Base-by-base conservation (phyloP, 2,113 vertebrate species). In the Hypomesus transpacificus region DNA sequence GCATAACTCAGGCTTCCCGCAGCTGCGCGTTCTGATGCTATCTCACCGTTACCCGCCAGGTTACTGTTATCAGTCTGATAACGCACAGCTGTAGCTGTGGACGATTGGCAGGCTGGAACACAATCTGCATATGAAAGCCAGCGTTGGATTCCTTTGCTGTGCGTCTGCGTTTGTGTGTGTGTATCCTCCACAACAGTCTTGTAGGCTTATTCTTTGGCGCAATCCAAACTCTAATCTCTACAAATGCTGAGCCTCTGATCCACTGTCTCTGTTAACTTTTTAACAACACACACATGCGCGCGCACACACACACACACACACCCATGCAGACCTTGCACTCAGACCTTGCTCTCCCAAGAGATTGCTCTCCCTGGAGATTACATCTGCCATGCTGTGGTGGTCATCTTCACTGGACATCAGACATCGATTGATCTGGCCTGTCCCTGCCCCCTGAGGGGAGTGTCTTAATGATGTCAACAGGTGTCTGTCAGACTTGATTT, bases 1-100 rank as follows among this genome's bases (percentile, higher is more conserved):
- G 66, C 24, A 53, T 34, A 26, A 65, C 64, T 20, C 65, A 31
- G 77, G 76, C 77, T 81, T 83, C 78, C 78, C 84, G 78, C 68
- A 77, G 80, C 39, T 46, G 39, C 13, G 39, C 39, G 39, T 46
- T 46, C 9, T 11, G 39, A 46, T 46, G 39, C 39, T 46, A 46
- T 46, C 39, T 46, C 39, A 5, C 39, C 2, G 7, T 46, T 46
- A 46, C 8, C 39, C 1, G 39, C 39, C 9, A 46, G 39, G 39
- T 56, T 56, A 56, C n/a, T 56, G 54, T 56, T 17, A 46, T 46
- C 39, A 46, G 39, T 46, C 4, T 22, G 63, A 46, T 65, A 65
- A 20, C 31, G 2, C 28, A 34, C 8, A n/a, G 14, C 8, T 65
- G 54, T 56, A 20, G 54, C n/a, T 20, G 16, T 6, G 17, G 14